Conservation (phyloP, 2,797 vertebrate species). For the Luscinia luscinia region DNA sequence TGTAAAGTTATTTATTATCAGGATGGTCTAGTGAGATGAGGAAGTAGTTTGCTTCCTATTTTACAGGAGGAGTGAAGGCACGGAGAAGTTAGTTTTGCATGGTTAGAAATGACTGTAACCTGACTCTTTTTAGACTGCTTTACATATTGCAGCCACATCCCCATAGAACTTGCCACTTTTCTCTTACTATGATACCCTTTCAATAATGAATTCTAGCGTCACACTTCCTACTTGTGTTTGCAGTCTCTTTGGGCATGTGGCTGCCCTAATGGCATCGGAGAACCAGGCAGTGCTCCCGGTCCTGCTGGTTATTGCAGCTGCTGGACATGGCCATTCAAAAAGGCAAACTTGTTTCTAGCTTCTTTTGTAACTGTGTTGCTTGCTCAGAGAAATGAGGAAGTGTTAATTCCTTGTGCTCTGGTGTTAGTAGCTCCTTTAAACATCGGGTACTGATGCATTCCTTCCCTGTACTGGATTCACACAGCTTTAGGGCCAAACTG, state of each 20-base stretch:
- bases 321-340: not conserved
- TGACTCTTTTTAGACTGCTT: not conserved
- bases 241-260: not conserved
- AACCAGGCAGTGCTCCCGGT: accelerated
- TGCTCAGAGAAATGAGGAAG: not conserved
- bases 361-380: not conserved
- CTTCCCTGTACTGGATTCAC: not conserved
- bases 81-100: not conserved
- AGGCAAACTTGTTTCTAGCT: not conserved
- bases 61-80: not conserved
- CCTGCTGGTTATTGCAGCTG: not conserved
- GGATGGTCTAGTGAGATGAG: slow-evolving; percentile 3
- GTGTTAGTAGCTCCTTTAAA: not conserved
- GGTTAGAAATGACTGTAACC: slow-evolving; percentile 14
- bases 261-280: accelerated
- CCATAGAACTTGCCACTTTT: not conserved
- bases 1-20: slow-evolving; percentile 6
- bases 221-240: not conserved
- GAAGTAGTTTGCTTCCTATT: slow-evolving; percentile 52
- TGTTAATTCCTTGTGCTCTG: not conserved
- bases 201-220: not conserved
- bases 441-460: not conserved
- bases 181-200: not conserved
- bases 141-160: slow-evolving; percentile 18
- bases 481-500: not conserved